Evolutionary conservation across 2,797 vertebrate genomes (phyloP), one percentile per base, ranked within the genome.

Genomic region (Heliangelus exortis): DNA sequence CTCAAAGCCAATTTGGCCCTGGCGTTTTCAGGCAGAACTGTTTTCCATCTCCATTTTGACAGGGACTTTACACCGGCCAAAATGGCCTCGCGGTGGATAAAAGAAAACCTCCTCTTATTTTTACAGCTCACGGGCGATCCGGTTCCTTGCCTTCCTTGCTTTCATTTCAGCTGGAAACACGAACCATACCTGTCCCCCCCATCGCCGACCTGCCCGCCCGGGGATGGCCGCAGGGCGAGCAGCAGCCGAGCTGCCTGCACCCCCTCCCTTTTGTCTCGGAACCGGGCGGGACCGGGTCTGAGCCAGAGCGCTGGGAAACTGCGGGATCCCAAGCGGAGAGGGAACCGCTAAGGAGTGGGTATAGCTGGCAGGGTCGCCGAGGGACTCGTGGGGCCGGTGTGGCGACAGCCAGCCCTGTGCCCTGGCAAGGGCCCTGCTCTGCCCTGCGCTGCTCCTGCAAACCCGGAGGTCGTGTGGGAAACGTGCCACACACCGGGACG

Each of bases 291-390:
- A 84, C 76, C 94, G 15, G 90, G 81, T 67, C 90, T 14, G 94
- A 97, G 96, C 92, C 97, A 95, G 95, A 85, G 36, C 73, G 4
- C 95, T 31, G 72, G 74, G 92, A 93, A 97, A 97, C 97, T 92
- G 97, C 96, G 85, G 94, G 87, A 96, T 96, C 87, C 39, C 93
- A 84, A 50, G 95, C 79, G 63, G 79, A 90, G 92, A 84, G 53
- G 61, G 92, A 96, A 92, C 95, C 29, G 65, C 96, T 97, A 95
- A 97, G 95, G 97, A 97, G 96, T 12, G 91, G 96, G 96, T 83
- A 95, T 93, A 94, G 96, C 92, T 90, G 92, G 92, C 81, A 93
- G 89, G 91, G 67, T 14, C 39, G 39, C 39, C 39, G 39, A 41
- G 39, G 39, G 39, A 41, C 39, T 8, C 80, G 41, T 4, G 39